Percentiles rank a stretch among this genome's conserved stretches.
Conservation (phyloP, 2,888 invertebrate species). For the Gastrophysa polygoni region DNA sequence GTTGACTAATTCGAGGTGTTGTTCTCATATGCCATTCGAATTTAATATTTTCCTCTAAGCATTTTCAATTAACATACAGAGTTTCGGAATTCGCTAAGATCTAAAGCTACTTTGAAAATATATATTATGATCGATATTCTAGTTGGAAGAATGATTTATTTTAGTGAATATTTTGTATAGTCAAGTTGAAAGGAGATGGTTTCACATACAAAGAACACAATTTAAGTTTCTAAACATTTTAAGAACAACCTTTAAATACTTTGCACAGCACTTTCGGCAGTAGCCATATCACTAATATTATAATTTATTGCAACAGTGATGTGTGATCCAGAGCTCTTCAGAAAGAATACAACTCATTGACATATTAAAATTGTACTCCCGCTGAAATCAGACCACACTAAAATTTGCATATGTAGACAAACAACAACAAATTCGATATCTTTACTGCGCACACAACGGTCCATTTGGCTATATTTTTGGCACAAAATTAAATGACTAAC, state of each 20-base stretch:
- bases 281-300: slow-evolving; percentile 45
- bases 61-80: no score
- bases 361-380: neutral
- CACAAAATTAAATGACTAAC: neutral
- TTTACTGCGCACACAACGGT: neutral
- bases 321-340: slow-evolving; percentile 21
- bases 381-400: neutral
- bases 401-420: neutral
- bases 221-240: neutral
- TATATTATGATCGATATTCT: neutral
- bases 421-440: neutral
- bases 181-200: neutral
- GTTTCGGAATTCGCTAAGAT: no score
- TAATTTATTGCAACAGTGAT: slow-evolving; percentile 34
- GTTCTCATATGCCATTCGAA: no score
- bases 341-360: slow-evolving; percentile 7
- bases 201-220: neutral
- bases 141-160: neutral
- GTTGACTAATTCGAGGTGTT: neutral
- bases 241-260: slow-evolving; percentile 33
- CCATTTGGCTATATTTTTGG: neutral
- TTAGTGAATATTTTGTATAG: no score
- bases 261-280: slow-evolving; percentile 48
- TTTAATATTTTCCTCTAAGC: no score
- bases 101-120: no score